Conservation (phyloP, 2,888 invertebrate species). For the Hoplodrina blanda region DNA sequence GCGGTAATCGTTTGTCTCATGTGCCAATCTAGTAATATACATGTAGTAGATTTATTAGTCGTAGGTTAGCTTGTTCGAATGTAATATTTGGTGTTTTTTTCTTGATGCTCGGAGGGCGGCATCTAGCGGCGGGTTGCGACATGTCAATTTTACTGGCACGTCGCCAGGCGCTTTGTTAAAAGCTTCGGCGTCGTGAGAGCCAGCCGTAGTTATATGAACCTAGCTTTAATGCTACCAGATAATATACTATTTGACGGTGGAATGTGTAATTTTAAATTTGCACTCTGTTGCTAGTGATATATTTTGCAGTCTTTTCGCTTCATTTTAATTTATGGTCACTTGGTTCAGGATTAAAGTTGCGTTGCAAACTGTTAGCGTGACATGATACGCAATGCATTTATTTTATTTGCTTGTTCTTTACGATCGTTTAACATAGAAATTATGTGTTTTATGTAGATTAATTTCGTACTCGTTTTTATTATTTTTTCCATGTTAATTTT, state of each 20-base stretch:
- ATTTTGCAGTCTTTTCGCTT: slow-evolving; percentile 52
- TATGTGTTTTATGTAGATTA: slow-evolving; percentile 26
- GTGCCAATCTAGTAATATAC: slow-evolving; percentile 72
- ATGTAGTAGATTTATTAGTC: slow-evolving; percentile 74
- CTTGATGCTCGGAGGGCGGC: slow-evolving; percentile 68
- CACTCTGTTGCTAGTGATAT: slow-evolving; percentile 64
- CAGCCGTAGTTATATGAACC: slow-evolving; percentile 68
- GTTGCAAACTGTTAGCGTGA: slow-evolving; percentile 48
- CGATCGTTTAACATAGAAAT: slow-evolving; percentile 24
- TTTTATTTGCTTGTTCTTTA: slow-evolving; percentile 40
- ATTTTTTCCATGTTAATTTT: neutral
- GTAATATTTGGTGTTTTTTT: slow-evolving; percentile 71
- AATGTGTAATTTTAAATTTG: slow-evolving; percentile 67
- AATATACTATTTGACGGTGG: slow-evolving; percentile 64
- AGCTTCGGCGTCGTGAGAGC: slow-evolving; percentile 77
- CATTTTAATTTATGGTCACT: slow-evolving; percentile 48
- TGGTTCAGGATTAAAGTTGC: slow-evolving; percentile 51
- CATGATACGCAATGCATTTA: slow-evolving; percentile 35
- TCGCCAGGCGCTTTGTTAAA: slow-evolving; percentile 84
- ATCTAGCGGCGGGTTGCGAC: slow-evolving; percentile 76
- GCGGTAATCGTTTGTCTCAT: slow-evolving; percentile 75
- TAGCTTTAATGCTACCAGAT: slow-evolving; percentile 67
- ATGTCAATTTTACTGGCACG: slow-evolving; percentile 76
- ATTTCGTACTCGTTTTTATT: slow-evolving; percentile 10
- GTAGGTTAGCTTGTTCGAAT: slow-evolving; percentile 66